Evolutionary conservation across 2,888 invertebrate genomes (phyloP).

Genomic region (Meta bourneti): DNA sequence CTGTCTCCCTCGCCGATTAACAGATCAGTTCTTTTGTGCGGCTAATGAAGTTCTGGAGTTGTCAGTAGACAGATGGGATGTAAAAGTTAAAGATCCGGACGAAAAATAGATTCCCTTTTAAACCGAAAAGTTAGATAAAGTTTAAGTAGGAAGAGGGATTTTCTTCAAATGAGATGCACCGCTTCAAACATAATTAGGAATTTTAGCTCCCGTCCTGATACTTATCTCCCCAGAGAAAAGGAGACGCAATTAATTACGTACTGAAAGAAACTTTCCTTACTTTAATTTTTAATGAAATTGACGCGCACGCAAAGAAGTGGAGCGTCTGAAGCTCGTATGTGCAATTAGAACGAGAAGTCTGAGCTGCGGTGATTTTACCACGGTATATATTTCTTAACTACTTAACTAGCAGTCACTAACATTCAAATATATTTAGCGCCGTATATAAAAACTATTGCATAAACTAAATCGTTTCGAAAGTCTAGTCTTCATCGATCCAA

Average conservation of each 20-base stretch:
- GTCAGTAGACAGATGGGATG: slow-evolving; percentile 29
- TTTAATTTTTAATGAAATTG: slow-evolving; percentile 38
- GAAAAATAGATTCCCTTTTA: slow-evolving; percentile 38
- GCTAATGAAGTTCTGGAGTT: slow-evolving; percentile 39
- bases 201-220: slow-evolving; percentile 13
- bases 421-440: too few species aligned
- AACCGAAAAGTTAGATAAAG: slow-evolving; percentile 25
- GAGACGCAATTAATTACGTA: slow-evolving; percentile 24
- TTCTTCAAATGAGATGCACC: slow-evolving; percentile 31
- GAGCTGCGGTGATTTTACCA: too few species aligned
- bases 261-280: slow-evolving; percentile 15
- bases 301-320: neutral
- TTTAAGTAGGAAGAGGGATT: slow-evolving; percentile 21
- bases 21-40: slow-evolving; percentile 15
- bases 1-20: neutral
- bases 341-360: too few species aligned
- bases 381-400: too few species aligned
- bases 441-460: too few species aligned
- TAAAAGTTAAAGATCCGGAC: slow-evolving; percentile 41
- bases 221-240: neutral
- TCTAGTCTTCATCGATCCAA: too few species aligned
- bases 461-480: too few species aligned
- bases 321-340: too few species aligned
- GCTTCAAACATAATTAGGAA: slow-evolving; percentile 37
- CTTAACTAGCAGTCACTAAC: too few species aligned